Base-by-base conservation (phyloP, 2,113 vertebrate genomes). In the Plecotus auritus region DNA sequence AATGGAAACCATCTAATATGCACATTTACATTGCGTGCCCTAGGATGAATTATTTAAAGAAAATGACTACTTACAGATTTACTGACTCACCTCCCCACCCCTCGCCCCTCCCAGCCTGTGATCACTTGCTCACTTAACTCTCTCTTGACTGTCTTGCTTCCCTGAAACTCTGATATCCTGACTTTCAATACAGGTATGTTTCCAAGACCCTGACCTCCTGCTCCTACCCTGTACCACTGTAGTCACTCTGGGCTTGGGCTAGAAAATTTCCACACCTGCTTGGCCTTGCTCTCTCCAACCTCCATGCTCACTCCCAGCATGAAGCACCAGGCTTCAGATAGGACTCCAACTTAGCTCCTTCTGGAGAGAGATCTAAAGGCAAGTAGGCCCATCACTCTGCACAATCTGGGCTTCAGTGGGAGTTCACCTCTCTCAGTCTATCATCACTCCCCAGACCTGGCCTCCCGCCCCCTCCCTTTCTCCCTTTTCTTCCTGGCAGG, bases 81-180 rank as follows among this genome's bases (percentile, higher is more conserved):
- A 28, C 11, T 49, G 59, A 86, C 14, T 80, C 91, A 80, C 1
- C 1, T 26, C 9, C 54, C 59, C 23, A 2, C 4, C 17, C 35
- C 9, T 1, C 1, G 11, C 11, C 61, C 61, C 17, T 3, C 4
- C n/a, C 32, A 5, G 23, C 2, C 47, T 32, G 18, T 32, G 40
- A 37, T n/a, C 17, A 26, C 12, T 10, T 85, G 20, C 64, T 89
- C 47, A 49, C 32, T 64, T n/a, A 45, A 6, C 10, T 69, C 28
- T 30, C 56, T 80, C 23, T 74, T 45, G 0, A 78, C 37, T 86
- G 13, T 42, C 54, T 74, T 91, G 4, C 32, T 90, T 90, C 70
- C 88, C 3, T 7, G 45, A 35, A 9, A 45, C 0, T 82, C 23
- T 4, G 74, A 40, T 35, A 32, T 51, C 6, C 11, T 74, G 12